A percentile compares a stretch with the other conserved stretches of the same genome.
Evolutionary conservation across 1,140 invertebrate species (phyloP).

Genomic region (Rhagoletis zephyria): DNA sequence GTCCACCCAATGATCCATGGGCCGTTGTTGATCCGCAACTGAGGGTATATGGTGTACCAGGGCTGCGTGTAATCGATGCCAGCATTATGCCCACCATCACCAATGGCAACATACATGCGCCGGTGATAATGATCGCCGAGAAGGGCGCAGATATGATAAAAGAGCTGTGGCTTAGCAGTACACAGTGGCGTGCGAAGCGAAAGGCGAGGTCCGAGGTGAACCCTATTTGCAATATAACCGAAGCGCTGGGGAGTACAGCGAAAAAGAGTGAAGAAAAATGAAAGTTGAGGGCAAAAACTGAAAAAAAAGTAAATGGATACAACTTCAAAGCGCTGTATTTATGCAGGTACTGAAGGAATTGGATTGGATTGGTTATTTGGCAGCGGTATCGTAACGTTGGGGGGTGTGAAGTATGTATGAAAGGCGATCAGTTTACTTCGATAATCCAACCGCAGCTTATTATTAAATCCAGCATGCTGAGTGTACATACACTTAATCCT

Average conservation of each 20-base stretch:
- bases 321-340: too few species aligned
- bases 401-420: too few species aligned
- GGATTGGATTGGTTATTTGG: too few species aligned
- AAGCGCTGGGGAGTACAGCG: neutral
- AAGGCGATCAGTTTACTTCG: too few species aligned
- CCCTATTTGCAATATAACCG: slow-evolving; percentile 41
- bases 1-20: slow-evolving; percentile 81
- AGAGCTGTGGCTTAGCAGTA: slow-evolving; percentile 77
- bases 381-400: too few species aligned
- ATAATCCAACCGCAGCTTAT: too few species aligned
- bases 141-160: slow-evolving; percentile 91
- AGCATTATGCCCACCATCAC: slow-evolving; percentile 78
- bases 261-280: neutral
- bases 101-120: slow-evolving; percentile 89
- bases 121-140: slow-evolving; percentile 93
- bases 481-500: too few species aligned
- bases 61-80: slow-evolving; percentile 78
- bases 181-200: slow-evolving; percentile 45
- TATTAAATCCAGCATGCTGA: too few species aligned
- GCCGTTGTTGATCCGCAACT: slow-evolving; percentile 88
- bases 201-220: neutral
- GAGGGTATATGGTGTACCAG: slow-evolving; percentile 82
- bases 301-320: too few species aligned
- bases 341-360: too few species aligned
- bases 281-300: too few species aligned